Conservation (phyloP, 2,888 invertebrate genomes). For the Drosophila rellima region DNA sequence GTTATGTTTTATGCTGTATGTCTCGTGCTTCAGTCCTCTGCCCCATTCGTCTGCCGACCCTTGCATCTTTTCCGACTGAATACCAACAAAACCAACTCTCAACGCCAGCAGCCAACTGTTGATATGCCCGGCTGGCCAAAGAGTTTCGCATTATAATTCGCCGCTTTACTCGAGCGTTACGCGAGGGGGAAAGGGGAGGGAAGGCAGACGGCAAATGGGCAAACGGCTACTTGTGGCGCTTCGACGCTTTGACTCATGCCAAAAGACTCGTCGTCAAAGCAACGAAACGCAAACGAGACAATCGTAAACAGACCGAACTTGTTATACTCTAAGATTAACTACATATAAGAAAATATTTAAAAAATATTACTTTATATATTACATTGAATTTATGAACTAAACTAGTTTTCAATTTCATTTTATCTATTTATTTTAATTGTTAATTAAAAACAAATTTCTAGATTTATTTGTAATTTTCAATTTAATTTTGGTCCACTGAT, state of each 20-base stretch:
- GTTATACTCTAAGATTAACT: slow-evolving; percentile 43
- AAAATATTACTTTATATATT: no score
- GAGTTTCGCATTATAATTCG: slow-evolving; percentile 79
- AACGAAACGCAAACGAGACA: slow-evolving; percentile 8
- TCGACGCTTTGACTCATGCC: slow-evolving; percentile 71
- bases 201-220: slow-evolving; percentile 3
- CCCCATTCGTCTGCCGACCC: background rate
- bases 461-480: no score
- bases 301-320: background rate
- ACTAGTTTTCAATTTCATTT: no score
- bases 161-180: slow-evolving; percentile 78
- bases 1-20: slow-evolving; percentile 40
- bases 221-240: slow-evolving; percentile 70
- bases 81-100: slow-evolving; percentile 24
- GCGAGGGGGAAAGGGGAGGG: slow-evolving; percentile 6
- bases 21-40: background rate
- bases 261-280: slow-evolving; percentile 43
- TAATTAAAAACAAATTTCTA: no score
- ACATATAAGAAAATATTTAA: no score
- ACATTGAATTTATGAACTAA: no score
- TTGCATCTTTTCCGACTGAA: background rate
- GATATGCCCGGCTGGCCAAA: slow-evolving; percentile 79
- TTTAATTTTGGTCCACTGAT: no score
- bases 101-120: slow-evolving; percentile 72
- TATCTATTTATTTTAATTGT: no score